A percentile compares a stretch with the other conserved stretches of the same genome.
Conservation (phyloP, 2,797 vertebrate species). For the Prionace glauca region DNA sequence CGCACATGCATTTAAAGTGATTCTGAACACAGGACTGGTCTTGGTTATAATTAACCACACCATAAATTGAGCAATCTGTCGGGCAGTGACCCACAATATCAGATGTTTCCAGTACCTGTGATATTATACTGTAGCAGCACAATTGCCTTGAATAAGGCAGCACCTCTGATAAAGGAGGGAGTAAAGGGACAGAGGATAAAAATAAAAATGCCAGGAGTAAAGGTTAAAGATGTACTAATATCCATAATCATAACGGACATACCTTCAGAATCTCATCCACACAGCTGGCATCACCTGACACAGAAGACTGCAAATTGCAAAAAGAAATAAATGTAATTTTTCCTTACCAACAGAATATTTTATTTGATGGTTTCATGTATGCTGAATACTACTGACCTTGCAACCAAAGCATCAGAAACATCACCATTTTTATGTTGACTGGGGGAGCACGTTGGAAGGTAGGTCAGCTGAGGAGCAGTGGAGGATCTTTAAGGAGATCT, state of each 20-base stretch:
- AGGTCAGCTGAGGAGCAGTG: too few relatives aligned
- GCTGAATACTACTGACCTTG: not conserved
- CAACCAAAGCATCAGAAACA: not conserved
- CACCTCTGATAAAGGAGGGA: not conserved
- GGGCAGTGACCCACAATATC: not conserved
- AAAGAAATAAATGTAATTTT: slow-evolving; percentile 47
- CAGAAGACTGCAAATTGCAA: slow-evolving; percentile 64
- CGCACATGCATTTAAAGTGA: not conserved
- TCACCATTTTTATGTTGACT: not conserved
- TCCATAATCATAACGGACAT: slow-evolving; percentile 46
- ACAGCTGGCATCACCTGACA: slow-evolving; percentile 85
- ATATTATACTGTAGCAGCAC: not conserved
- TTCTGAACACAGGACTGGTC: not conserved
- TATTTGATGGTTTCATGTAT: not conserved
- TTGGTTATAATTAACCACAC: not conserved
- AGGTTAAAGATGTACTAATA: not conserved
- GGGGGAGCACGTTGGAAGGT: too few relatives aligned
- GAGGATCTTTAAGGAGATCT: too few relatives aligned
- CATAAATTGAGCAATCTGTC: not conserved
- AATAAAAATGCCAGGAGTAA: not conserved
- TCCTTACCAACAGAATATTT: not conserved
- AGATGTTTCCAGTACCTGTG: not conserved
- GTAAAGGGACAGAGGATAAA: not conserved
- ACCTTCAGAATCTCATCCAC: slow-evolving; percentile 99
- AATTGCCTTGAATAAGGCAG: not conserved